These are phyloP conservation scores for Myzus persicae DNA, from an alignment of 1,140 invertebrate species.

Conservation along the genomic window DNA sequence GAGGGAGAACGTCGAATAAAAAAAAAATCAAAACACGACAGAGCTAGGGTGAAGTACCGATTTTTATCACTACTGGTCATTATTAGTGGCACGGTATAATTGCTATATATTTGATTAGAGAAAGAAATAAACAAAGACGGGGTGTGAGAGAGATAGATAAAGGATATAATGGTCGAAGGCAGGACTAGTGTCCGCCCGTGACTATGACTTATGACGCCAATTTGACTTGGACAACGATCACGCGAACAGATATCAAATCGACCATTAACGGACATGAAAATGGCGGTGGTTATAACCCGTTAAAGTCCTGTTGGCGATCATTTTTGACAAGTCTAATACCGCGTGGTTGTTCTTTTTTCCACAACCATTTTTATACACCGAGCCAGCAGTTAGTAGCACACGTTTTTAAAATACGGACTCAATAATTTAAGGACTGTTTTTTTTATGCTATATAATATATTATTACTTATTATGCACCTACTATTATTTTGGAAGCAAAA, in stretches of 20 bases:
- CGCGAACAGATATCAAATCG: slow-evolving; percentile 56
- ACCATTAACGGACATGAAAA: slow-evolving; percentile 49
- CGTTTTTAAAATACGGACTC: background rate
- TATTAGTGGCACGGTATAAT: slow-evolving; percentile 36
- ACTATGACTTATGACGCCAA: slow-evolving; percentile 59
- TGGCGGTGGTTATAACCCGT: slow-evolving; percentile 6
- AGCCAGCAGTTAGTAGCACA: background rate
- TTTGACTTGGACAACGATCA: slow-evolving; percentile 57
- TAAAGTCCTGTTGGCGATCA: background rate
- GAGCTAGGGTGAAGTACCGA: background rate
- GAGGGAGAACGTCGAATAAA: background rate
- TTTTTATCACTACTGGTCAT: slow-evolving; percentile 43
- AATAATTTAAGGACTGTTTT: no score
- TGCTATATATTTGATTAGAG: slow-evolving; percentile 4
- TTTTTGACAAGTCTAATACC: slow-evolving; percentile 50
- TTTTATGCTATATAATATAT: background rate
- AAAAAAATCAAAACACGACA: background rate
- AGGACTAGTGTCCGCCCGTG: slow-evolving; percentile 17
- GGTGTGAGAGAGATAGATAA: background rate
- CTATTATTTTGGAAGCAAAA: no score
- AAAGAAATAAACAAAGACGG: background rate
- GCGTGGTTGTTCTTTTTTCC: background rate
- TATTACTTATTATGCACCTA: no score
- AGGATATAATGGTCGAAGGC: background rate
- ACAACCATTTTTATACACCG: background rate